Percentiles rank a stretch among this genome's conserved stretches.
phyloP scores from a whole-genome alignment of 2,113 vertebrate species.

The Peucedramus taeniatus region DNA sequence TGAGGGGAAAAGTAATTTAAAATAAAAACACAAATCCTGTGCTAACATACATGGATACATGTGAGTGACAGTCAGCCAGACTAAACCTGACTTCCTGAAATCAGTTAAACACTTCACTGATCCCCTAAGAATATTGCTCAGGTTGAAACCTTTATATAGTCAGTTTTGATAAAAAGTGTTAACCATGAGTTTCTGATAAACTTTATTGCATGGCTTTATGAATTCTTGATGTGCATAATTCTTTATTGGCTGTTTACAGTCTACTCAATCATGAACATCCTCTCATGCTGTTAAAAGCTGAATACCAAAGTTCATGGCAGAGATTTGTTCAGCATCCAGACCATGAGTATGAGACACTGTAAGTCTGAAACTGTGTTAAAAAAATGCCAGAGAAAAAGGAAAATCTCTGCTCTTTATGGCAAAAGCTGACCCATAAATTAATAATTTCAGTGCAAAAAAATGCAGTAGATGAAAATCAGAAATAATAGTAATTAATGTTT shows the following conservation, averaged over 20 bases:
- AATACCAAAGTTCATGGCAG: neutral
- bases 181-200: neutral
- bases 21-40: conserved; percentile 16
- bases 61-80: neutral
- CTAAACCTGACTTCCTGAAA: neutral
- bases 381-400: neutral
- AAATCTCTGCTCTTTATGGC: neutral
- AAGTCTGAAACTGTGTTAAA: neutral
- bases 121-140: neutral
- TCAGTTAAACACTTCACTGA: neutral
- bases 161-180: neutral
- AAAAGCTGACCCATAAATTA: neutral
- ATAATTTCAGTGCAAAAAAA: neutral
- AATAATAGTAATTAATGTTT: neutral
- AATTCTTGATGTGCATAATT: neutral
- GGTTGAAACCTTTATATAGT: neutral
- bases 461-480: neutral
- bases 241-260: neutral
- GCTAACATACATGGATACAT: neutral
- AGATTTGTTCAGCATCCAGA: neutral
- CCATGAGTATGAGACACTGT: neutral
- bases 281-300: neutral
- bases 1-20: neutral
- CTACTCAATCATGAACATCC: neutral
- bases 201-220: neutral